Conservation (phyloP, 2,113 vertebrate species). For the Callipepla squamata region DNA sequence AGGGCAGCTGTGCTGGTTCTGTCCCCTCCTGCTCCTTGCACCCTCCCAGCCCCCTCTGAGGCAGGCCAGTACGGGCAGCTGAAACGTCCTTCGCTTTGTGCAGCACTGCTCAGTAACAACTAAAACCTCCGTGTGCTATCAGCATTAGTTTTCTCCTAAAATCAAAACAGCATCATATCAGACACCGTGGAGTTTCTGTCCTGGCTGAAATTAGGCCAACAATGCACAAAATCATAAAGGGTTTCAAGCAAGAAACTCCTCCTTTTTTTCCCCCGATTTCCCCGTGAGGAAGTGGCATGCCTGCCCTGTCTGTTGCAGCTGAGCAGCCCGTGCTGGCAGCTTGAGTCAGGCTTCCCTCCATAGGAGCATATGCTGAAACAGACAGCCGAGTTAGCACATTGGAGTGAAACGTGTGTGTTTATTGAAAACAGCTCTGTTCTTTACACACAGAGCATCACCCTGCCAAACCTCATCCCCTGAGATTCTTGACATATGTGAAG, state of each 20-base stretch:
- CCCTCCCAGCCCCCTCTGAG: background rate
- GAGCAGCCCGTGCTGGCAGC: background rate
- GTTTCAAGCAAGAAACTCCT: background rate
- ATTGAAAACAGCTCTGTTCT: background rate
- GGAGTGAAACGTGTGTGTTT: background rate
- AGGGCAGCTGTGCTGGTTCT: background rate
- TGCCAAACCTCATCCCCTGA: background rate
- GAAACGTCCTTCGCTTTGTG: background rate
- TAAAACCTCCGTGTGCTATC: background rate
- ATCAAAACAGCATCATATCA: background rate
- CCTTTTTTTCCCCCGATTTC: background rate
- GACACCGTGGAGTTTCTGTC: background rate
- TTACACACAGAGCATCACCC: background rate
- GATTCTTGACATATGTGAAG: background rate
- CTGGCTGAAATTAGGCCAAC: background rate
- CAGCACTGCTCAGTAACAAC: background rate
- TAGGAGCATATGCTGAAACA: background rate
- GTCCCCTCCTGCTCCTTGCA: background rate
- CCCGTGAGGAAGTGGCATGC: rapidly evolving
- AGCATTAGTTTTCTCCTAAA: background rate
- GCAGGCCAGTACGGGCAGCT: background rate
- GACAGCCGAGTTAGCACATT: background rate
- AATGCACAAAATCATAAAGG: background rate
- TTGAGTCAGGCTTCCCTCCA: background rate
- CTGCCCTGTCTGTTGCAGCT: background rate